Evolutionary conservation across 2,113 vertebrate species (phyloP), one percentile per base, ranked within the genome.

Genomic region (Crypturellus undulatus): DNA sequence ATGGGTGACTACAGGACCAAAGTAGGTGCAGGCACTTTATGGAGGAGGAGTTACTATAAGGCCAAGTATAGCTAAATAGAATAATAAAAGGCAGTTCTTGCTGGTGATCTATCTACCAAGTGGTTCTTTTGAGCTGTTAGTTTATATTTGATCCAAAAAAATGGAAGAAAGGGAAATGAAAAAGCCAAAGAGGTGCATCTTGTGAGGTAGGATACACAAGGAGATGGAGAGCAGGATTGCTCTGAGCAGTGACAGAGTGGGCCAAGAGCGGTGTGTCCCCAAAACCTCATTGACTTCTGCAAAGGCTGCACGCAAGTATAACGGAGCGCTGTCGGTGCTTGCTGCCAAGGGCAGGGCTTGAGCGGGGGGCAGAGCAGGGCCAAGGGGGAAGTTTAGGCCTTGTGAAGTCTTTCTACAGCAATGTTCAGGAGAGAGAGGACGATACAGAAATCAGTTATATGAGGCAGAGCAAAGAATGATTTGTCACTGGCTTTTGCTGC

Each of bases 31-130:
- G 49, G 19, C 69, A 30, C 19, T 91, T 96, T 79, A 87, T 62
- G 26, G 49, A 89, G 54, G 49, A 82, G 40, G 54, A 81, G 92
- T 92, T 80, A 67, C 52, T 80, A 22, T 24, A 70, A 59, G 47
- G 52, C 84, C 92, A 63, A 93, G 67, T 69, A 40, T 79, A 84
- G 59, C 75, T 89, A 78, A 87, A 79, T 56, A 13, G 73, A 90
- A 84, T 90, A 86, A 78, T 63, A 80, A 94, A 83, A 85, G 30
- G 30, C 59, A 89, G 42, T 26, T 84, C 8, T 52, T 80, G 28
- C 6, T 51, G 78, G 42, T 68, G 67, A 80, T 90, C 77, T 38
- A 63, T 36, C 40, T 67, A 13, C 19, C 34, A 80, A 79, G 62
- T 13, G 7, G 4, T 36, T 78, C 49, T 72, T 83, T 93, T 95